These are phyloP conservation scores for Rhinolophus ferrumequinum DNA, from an alignment of 2,113 vertebrate genomes.

Conservation along the genomic window DNA sequence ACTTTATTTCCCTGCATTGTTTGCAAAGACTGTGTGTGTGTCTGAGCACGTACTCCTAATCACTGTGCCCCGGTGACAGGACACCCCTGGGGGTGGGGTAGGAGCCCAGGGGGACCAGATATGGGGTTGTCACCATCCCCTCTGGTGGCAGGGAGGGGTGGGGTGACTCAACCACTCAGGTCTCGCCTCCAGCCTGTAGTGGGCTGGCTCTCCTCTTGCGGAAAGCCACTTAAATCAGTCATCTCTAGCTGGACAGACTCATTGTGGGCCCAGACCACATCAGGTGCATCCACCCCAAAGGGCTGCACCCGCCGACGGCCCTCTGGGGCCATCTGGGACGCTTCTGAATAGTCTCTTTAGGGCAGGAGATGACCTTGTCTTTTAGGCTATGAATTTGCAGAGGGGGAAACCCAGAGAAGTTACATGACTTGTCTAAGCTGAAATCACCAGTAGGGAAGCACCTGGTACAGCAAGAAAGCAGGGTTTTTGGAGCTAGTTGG, in stretches of 20 bases:
- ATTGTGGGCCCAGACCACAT: rapidly evolving
- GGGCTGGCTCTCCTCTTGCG: not conserved
- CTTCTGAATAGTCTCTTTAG: not conserved
- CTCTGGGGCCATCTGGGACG: not conserved
- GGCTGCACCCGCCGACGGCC: not conserved
- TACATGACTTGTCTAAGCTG: not conserved
- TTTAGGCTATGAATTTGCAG: not conserved
- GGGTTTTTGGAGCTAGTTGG: not conserved
- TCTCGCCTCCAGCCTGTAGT: not conserved
- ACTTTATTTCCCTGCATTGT: slow-evolving; percentile 76
- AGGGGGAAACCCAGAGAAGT: not conserved
- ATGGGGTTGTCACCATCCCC: not conserved
- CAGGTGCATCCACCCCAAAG: not conserved
- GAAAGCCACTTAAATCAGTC: not conserved
- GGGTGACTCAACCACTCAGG: not conserved
- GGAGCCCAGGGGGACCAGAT: not conserved
- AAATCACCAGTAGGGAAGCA: not conserved
- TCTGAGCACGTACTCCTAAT: slow-evolving; percentile 70
- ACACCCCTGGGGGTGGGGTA: not conserved
- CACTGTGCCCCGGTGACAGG: not conserved
- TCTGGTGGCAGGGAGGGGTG: slow-evolving; percentile 1
- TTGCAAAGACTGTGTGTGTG: slow-evolving; percentile 64
- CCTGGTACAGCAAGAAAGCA: not conserved
- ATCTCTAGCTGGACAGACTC: not conserved
- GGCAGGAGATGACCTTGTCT: not conserved